Evolutionary conservation across 2,113 vertebrate genomes (phyloP).

Genomic region (Psittacara wagleri): DNA sequence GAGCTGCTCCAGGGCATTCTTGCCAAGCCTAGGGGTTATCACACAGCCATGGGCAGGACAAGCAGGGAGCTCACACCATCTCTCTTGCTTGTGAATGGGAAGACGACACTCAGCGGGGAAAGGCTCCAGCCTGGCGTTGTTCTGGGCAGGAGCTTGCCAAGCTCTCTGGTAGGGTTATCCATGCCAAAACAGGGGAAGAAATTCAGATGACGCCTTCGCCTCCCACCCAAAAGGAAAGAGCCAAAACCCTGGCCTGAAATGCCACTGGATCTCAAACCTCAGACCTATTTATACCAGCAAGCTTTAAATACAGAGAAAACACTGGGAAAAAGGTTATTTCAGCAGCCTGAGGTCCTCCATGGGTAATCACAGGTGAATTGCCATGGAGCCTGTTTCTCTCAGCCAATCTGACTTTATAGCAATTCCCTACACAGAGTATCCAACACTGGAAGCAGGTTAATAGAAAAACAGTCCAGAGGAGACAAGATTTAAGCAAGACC

Average conservation of each 20-base stretch:
- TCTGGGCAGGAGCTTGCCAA: neutral
- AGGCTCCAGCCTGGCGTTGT: neutral
- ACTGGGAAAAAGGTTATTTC: neutral
- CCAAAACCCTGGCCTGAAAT: neutral
- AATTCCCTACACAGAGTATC: neutral
- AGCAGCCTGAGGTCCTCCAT: neutral
- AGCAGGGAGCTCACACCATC: neutral
- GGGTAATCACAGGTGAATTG: neutral
- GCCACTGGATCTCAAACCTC: neutral
- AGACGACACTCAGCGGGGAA: fast-evolving
- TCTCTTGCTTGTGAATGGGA: neutral
- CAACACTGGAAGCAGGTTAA: too few species aligned
- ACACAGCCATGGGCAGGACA: neutral
- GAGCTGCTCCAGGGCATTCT: neutral
- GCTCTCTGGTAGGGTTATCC: neutral
- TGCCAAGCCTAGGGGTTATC: neutral
- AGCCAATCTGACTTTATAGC: neutral
- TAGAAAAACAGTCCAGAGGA: neutral
- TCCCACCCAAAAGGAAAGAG: neutral
- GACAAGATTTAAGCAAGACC: neutral
- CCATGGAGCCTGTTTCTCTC: neutral
- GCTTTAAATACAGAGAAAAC: neutral
- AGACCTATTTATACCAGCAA: neutral
- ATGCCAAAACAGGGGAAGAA: neutral
- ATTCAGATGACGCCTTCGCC: neutral